A percentile compares a stretch with the other conserved stretches of the same genome.
phyloP scores from a whole-genome alignment of 2,888 invertebrate species.

The Melipona bicolor region DNA sequence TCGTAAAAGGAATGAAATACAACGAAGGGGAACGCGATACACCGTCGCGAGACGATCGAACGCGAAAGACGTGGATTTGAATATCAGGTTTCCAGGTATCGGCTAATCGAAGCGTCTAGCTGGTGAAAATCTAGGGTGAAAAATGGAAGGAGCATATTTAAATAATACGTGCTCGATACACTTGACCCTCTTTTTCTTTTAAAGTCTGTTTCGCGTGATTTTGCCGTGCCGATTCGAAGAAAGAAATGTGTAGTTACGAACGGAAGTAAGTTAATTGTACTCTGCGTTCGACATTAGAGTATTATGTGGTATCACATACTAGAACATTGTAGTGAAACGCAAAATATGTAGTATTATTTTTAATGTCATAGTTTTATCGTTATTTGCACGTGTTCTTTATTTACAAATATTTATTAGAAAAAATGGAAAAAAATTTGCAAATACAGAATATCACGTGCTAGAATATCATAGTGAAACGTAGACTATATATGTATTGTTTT shows the following conservation, averaged over 20 bases:
- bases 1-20: constrained; percentile 39
- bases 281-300: neutral
- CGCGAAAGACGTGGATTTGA: neutral
- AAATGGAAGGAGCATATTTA: constrained; percentile 9
- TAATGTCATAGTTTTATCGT: no score
- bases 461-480: neutral
- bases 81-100: neutral
- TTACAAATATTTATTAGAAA: no score
- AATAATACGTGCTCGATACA: constrained; percentile 20
- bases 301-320: neutral
- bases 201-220: neutral
- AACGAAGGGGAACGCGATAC: neutral
- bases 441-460: neutral
- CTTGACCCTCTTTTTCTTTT: constrained; percentile 6
- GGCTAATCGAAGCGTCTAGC: neutral
- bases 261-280: neutral
- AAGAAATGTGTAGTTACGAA: constrained; percentile 14
- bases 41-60: constrained; percentile 3
- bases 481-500: neutral
- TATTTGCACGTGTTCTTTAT: no score
- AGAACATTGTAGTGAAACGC: neutral
- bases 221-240: neutral
- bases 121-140: constrained; percentile 6
- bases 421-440: no score
- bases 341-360: neutral